Evolutionary conservation across 2,888 invertebrate species (phyloP), one percentile per base, ranked within the genome.

Genomic region (Maniola hyperantus): DNA sequence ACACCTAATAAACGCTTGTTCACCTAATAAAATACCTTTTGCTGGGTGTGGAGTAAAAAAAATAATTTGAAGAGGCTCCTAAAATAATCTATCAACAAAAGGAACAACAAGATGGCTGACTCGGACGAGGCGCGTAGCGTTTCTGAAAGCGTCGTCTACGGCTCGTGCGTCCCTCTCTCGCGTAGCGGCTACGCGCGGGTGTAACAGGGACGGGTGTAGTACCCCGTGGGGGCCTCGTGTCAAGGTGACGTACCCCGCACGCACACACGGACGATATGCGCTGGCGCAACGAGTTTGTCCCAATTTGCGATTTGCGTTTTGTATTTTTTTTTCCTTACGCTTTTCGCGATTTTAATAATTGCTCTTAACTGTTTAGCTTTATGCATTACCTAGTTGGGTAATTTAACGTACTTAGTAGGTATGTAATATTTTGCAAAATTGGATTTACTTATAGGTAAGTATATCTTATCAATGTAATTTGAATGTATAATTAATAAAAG

Each of bases 111-210:
- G 84, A 91, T 91, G 91, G 91, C 90, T 77, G 85, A 72, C 77
- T 78, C 72, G 71, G 73, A 73, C 76, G 76, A 79, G 79, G 80
- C 84, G 87, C 89, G 90, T 90, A 90, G 90, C 90, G 83, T 86
- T 85, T 89, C 91, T 88, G 91, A 91, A 91, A 91, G 91, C 91
- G 88, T 87, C 72, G 83, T 89, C 89, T 90, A 89, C 91, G 89
- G 82, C 78, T 76, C 72, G 76, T 67, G 79, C 72, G 76, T 89
- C 89, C 78, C 83, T 70, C 69, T 89, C 83, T 59, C 73, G 63
- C 83, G 75, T 64, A 68, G 73, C 73, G 69, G 84, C 84, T 87
- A 85, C 85, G 84, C 69, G 65, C 67, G 69, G 51, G 84, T 72
- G 77, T 33, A 85, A 89, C 72, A 68, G 81, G 75, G 88, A 87